Evolutionary conservation across 2,113 vertebrate genomes (phyloP).

Genomic region (Talpa occidentalis): DNA sequence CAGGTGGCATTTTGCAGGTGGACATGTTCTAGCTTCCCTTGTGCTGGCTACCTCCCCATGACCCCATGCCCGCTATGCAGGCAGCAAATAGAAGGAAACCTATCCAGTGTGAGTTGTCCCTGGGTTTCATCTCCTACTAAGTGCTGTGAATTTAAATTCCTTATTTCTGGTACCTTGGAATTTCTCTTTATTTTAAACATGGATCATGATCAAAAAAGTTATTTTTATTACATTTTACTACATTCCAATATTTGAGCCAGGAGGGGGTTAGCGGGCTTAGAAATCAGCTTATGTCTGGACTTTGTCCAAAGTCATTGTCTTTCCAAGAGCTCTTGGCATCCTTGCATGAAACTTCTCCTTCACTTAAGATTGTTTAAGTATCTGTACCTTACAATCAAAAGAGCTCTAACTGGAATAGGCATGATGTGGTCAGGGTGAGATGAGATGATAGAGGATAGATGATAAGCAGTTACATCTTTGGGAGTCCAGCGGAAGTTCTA

Average conservation of each 20-base stretch:
- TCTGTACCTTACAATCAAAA: background rate
- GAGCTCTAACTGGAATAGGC: background rate
- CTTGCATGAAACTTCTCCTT: background rate
- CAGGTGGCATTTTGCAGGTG: background rate
- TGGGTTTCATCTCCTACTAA: background rate
- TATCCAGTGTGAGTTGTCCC: background rate
- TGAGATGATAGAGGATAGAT: background rate
- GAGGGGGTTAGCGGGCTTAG: background rate
- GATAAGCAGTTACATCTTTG: constrained; percentile 24
- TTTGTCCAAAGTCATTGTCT: background rate
- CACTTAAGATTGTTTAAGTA: background rate
- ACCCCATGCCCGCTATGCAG: background rate
- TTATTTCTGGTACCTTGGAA: background rate
- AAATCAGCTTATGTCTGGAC: background rate
- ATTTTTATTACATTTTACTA: constrained; percentile 7
- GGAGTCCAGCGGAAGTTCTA: background rate
- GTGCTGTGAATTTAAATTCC: background rate
- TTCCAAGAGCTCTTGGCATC: constrained; percentile 45
- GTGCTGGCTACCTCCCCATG: background rate
- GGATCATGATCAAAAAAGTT: background rate
- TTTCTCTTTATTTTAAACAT: constrained; percentile 29
- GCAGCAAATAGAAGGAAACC: background rate
- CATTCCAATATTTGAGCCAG: background rate
- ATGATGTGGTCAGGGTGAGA: background rate
- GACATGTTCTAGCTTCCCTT: background rate